Evolutionary conservation across 2,888 invertebrate genomes (phyloP), one percentile per base, ranked within the genome.

Genomic region (Rhamnusium bicolor): DNA sequence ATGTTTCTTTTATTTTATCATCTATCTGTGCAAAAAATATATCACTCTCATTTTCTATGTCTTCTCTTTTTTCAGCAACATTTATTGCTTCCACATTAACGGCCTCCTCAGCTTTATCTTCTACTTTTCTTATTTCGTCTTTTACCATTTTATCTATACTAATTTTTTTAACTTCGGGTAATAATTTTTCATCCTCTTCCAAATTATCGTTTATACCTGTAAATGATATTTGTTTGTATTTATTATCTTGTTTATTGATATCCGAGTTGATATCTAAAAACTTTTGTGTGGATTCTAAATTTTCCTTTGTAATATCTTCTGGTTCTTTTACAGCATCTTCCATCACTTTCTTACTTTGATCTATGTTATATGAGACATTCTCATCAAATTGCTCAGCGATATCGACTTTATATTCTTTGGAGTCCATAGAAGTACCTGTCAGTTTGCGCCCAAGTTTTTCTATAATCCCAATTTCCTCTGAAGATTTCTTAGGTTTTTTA

Each of bases 371-470:
- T 14, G 3, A 6, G 7, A 18, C n/a, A n/a, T 46, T 18, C 6
- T n/a, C 21, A 7, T 61, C 19, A 51, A 6, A 10, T 12, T 18
- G 2, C 10, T 16, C 18, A 8, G 10, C 6, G 1, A 3, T 18
- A 10, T 51, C 19, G 0, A 32, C 27, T 32, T 4, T 18, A 4
- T 78, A 75, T 18, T 72, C 75, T 51, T 73, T 75, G 0, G 66
- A 46, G n/a, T 75, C 71, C 14, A 60, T 54, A 46, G 76, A 66
- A 16, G 63, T 72, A 68, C 79, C 78, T 56, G 70, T 68, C 19
- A 83, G 62, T 71, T 80, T 81, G 51, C 79, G 72, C n/a, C 80
- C 79, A 54, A 81, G 75, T 74, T 79, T 82, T 29, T 73, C 79
- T 6, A 77, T 66, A 16, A 81, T 69, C 14, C 79, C 80, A 10